phyloP scores from a whole-genome alignment of 2,888 invertebrate species.

The Sympetrum striolatum region DNA sequence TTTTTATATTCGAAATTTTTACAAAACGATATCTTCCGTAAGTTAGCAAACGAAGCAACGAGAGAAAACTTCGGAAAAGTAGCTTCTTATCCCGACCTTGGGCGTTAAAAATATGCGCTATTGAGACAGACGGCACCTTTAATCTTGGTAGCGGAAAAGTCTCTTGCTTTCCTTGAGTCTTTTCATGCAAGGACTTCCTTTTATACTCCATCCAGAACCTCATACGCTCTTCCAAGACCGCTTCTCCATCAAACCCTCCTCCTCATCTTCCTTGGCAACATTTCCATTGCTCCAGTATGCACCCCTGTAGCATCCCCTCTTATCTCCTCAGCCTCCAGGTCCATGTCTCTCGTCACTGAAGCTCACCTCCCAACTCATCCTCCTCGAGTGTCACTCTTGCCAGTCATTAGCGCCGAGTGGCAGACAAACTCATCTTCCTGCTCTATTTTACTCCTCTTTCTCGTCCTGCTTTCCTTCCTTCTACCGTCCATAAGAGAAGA shows the following conservation, averaged over 20 bases:
- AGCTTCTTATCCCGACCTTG: background rate
- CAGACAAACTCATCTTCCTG: constrained; percentile 15
- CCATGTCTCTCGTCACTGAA: constrained; percentile 20
- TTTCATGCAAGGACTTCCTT: background rate
- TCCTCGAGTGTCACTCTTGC: constrained; percentile 32
- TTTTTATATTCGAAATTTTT: no score
- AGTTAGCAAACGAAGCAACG: background rate
- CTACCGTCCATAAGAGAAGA: background rate
- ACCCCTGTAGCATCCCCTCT: background rate
- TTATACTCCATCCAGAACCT: background rate
- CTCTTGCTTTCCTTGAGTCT: background rate
- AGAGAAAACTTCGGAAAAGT: background rate
- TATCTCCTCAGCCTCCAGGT: background rate
- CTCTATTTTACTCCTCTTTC: constrained; percentile 11
- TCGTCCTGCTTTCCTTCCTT: background rate
- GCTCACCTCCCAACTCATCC: background rate
- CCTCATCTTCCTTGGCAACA: background rate
- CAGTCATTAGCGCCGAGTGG: constrained; percentile 34
- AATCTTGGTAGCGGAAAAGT: background rate
- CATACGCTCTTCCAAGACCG: background rate
- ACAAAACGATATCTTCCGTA: background rate
- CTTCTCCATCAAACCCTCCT: background rate
- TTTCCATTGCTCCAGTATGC: background rate
- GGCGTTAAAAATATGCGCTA: background rate
- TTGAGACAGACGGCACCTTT: background rate